phyloP scores from a whole-genome alignment of 2,888 invertebrate genomes.

The Drosophila formosana region DNA sequence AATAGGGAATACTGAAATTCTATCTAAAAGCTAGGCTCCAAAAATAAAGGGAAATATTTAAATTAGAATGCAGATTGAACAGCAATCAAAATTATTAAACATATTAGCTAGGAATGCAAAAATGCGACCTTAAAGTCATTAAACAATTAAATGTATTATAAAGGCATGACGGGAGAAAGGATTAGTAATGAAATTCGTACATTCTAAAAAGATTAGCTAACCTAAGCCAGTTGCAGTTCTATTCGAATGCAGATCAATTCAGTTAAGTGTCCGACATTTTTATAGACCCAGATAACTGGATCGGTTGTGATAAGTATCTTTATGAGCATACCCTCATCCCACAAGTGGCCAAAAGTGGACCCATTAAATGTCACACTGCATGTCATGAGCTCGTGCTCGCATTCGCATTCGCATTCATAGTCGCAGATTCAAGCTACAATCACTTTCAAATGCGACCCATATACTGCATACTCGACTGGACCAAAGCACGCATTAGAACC shows the following conservation, averaged over 20 bases:
- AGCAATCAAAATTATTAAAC: no score
- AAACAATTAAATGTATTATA: not conserved
- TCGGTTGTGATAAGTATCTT: conserved; percentile 9
- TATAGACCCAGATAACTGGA: not conserved
- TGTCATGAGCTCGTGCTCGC: conserved; percentile 29
- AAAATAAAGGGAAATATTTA: no score
- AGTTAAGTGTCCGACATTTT: conserved; percentile 6
- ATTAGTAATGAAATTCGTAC: no score
- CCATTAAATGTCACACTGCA: conserved; percentile 44
- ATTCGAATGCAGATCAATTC: not conserved
- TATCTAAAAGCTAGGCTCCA: no score
- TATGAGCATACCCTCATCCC: conserved; percentile 22
- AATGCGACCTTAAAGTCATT: not conserved
- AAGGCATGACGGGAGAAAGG: no score
- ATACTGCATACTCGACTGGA: conserved; percentile 21
- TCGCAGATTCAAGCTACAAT: conserved; percentile 52
- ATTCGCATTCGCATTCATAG: not conserved
- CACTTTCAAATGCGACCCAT: conserved; percentile 77
- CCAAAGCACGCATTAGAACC: conserved; percentile 73
- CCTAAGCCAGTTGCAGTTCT: not conserved
- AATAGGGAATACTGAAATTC: no score
- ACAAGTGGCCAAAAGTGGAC: conserved; percentile 29
- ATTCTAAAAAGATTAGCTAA: not conserved
- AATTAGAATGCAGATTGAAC: no score
- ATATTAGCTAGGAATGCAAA: no score